These are phyloP conservation scores for Protophormia terraenovae DNA, from an alignment of 2,888 invertebrate genomes.

Conservation along the genomic window DNA sequence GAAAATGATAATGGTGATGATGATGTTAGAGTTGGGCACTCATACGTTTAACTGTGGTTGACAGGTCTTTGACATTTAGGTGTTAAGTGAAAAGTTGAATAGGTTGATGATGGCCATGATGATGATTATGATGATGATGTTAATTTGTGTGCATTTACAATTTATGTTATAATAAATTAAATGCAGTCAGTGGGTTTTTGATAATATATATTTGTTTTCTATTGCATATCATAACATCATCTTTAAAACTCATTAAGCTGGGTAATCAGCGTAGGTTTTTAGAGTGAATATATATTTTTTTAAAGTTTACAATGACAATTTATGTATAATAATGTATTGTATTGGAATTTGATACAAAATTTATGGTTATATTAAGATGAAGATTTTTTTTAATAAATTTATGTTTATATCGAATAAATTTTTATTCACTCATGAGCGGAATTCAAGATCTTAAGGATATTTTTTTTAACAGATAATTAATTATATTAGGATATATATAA, in stretches of 20 bases:
- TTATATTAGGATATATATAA: no score
- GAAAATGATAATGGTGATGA: not conserved
- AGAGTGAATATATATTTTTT: not conserved
- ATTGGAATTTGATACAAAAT: not conserved
- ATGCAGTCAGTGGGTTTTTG: slow-evolving; percentile 25
- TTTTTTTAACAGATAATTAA: no score
- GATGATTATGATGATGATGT: not conserved
- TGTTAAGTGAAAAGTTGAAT: slow-evolving; percentile 58
- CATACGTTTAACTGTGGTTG: slow-evolving; percentile 24
- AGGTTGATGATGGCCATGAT: slow-evolving; percentile 18
- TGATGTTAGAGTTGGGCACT: not conserved
- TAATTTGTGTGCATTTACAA: slow-evolving; percentile 20
- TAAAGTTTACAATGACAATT: not conserved
- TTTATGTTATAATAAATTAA: slow-evolving; percentile 11
- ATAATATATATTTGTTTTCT: not conserved
- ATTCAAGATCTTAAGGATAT: no score
- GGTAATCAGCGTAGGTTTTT: slow-evolving; percentile 31
- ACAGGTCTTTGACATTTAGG: slow-evolving; percentile 59
- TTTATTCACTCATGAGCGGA: no score
- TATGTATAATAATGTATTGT: no score
- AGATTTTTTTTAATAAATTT: not conserved
- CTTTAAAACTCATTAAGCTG: slow-evolving; percentile 26
- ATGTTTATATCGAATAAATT: no score
- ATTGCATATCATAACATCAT: not conserved
- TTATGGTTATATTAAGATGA: not conserved